Base-by-base conservation (phyloP, 92 coral and sea anemone genomes). In the Epizoanthus rinbou region DNA sequence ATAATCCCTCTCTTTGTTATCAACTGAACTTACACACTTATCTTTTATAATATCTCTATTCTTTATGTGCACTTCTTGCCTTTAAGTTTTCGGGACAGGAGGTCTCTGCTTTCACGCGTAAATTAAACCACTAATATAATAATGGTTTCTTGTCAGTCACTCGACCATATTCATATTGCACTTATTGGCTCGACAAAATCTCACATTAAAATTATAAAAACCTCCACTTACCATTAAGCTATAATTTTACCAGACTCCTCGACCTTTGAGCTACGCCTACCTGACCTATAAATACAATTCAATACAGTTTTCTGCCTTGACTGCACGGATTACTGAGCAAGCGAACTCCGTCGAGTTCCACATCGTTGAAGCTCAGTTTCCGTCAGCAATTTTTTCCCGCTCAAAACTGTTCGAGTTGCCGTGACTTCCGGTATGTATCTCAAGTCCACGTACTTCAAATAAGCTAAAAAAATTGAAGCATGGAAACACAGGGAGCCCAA, bases 201-300 rank as follows among this genome's bases (percentile, higher is more conserved):
- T 8, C 54, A 47, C 14, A 47, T 8, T 7, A 47, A 47, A 47
- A 47, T 10, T 8, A 9, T 50, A 50, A 50, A 11, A 50, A 50
- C 15, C 68, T 63, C 35, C 68, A 63, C 68, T 63, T 63, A 63
- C 68, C 68, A 63, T 23, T 21, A 4, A 63, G 68, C 68, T 25
- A 13, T 63, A 63, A 63, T 15, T 63, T 63, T 63, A 21, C 35
- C 11, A 63, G 31, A 21, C 31, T 23, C 68, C 35, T 63, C 68
- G 68, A 63, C 68, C 68, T 17, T 28, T 63, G 37, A n/a, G 11
- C 68, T 63, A 63, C 8, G 31, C 1, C 9, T 5, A 63, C 24
- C 35, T 21, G 68, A 21, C 24, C 64, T 23, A 63, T 59, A 19
- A 59, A n/a, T 3, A 23, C 1, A 23, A 6, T 25, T 13, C 53